Base-by-base conservation (phyloP, 2,113 vertebrate species). In the Lampris incognitus region DNA sequence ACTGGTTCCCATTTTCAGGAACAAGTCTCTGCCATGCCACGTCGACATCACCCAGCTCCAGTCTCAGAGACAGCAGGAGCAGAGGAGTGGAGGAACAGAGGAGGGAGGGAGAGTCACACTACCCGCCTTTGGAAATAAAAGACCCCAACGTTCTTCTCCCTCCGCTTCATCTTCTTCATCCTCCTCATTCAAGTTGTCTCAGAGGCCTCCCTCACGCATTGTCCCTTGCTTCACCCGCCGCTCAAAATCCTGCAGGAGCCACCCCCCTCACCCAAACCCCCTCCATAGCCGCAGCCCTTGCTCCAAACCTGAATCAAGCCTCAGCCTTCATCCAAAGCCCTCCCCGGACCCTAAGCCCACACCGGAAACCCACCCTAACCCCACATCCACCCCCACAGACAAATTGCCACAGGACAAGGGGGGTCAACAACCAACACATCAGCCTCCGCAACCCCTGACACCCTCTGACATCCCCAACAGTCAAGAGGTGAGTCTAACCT, bases 1-100 rank as follows among this genome's bases (percentile, higher is more conserved):
- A 94, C 77, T 88, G 38, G 89, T 95, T 81, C 96, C 96, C 9
- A 78, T 96, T 86, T 97, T 97, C 84, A 94, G 87, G 85, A 94
- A 75, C 79, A 93, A 75, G 46, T 66, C 85, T 2, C 72, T 92
- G 11, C 91, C 84, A 1, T 80, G 51, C 8, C 92, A 69, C 36
- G 40, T 87, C 66, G 94, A 85, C 44, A 0, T 56, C 4, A 81
- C 86, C 39, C 84, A 85, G 68, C 75, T 88, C 72, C 44, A 4
- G 1, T 62, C 57, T 5, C 79, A 81, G 66, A 94, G 84, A 75
- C 90, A 81, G 59, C 77, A 55, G 60, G 66, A 88, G 71, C 69
- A 74, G 66, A 65, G 57, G 76, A 56, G 46, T 0, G 13, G 78
- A 72, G 63, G 58, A 40, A 63, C 1, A 2, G 46, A 5, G 36